Evolutionary conservation across 2,113 vertebrate genomes (phyloP).

Genomic region (Lipophrys pholis): DNA sequence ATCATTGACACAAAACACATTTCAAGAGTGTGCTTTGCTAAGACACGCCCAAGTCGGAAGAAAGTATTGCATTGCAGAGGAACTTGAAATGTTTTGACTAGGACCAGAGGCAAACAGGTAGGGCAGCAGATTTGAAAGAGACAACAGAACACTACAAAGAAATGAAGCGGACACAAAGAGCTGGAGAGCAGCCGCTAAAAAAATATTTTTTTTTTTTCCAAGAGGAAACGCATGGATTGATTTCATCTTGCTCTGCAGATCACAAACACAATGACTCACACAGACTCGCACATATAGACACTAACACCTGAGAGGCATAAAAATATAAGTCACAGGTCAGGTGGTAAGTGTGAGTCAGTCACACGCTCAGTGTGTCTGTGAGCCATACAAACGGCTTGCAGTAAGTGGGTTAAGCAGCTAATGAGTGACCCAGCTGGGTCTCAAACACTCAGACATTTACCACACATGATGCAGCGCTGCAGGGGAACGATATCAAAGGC

Average conservation of each 20-base stretch:
- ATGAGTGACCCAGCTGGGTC: slow-evolving; percentile 39
- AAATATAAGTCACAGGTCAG: slow-evolving; percentile 65
- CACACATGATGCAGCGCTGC: slow-evolving; percentile 22
- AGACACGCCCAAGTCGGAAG: slow-evolving; percentile 39
- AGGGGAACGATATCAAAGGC: slow-evolving; percentile 15
- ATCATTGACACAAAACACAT: slow-evolving; percentile 16
- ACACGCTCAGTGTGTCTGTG: slow-evolving; percentile 42
- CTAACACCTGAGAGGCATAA: slow-evolving; percentile 12
- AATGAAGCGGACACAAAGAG: not conserved
- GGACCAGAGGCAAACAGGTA: not conserved
- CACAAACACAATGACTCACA: slow-evolving; percentile 55
- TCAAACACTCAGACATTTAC: slow-evolving; percentile 42
- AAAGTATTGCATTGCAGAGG: slow-evolving; percentile 8
- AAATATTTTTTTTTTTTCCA: not conserved
- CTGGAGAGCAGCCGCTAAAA: not conserved
- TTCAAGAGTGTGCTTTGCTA: slow-evolving; percentile 1
- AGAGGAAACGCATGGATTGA: too few relatives aligned
- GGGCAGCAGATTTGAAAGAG: not conserved
- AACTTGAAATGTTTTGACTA: slow-evolving; percentile 4
- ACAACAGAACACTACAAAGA: not conserved
- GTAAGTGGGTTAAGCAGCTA: slow-evolving; percentile 72
- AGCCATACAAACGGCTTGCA: slow-evolving; percentile 54
- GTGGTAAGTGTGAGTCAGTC: slow-evolving; percentile 66
- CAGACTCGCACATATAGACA: slow-evolving; percentile 6
- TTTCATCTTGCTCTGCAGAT: slow-evolving; percentile 42